Percentiles rank a stretch among this genome's conserved stretches.
phyloP scores from a whole-genome alignment of 2,888 invertebrate species.

The Dicycla oo region DNA sequence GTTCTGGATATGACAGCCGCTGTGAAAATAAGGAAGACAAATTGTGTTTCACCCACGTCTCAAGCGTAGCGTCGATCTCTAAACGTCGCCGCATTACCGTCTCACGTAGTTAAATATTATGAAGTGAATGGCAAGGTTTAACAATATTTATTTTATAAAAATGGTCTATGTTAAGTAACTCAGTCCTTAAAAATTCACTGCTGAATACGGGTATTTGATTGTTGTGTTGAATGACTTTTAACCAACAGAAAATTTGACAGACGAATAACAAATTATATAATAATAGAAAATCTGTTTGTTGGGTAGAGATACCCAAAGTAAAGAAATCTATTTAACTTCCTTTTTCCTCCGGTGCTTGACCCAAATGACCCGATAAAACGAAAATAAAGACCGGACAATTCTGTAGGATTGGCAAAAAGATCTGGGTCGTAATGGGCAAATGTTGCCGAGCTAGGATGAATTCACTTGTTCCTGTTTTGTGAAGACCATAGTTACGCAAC shows the following conservation, averaged over 20 bases:
- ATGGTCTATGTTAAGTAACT: neutral
- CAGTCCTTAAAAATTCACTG: neutral
- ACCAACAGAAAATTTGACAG: neutral
- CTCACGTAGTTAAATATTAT: neutral
- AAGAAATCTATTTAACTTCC: neutral
- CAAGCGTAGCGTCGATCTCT: too few relatives aligned
- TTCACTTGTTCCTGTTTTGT: constrained; percentile 28
- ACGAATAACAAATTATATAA: neutral
- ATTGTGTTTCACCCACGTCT: neutral
- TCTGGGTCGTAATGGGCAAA: constrained; percentile 13
- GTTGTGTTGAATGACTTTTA: neutral
- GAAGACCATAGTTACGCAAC: constrained; percentile 6
- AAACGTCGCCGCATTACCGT: neutral
- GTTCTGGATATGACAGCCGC: constrained; percentile 2
- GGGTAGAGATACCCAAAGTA: neutral
- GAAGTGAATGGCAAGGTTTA: neutral
- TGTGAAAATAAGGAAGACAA: constrained; percentile 16
- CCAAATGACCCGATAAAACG: constrained; percentile 1
- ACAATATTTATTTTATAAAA: neutral
- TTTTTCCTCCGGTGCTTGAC: neutral
- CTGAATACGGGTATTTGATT: too few relatives aligned
- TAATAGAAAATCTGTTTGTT: neutral
- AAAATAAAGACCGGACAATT: constrained; percentile 27
- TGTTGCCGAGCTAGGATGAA: constrained; percentile 2
- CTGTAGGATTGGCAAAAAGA: constrained; percentile 31